Evolutionary conservation across 2,888 invertebrate species (phyloP), one percentile per base, ranked within the genome.

Genomic region (Mallateleia sp.): DNA sequence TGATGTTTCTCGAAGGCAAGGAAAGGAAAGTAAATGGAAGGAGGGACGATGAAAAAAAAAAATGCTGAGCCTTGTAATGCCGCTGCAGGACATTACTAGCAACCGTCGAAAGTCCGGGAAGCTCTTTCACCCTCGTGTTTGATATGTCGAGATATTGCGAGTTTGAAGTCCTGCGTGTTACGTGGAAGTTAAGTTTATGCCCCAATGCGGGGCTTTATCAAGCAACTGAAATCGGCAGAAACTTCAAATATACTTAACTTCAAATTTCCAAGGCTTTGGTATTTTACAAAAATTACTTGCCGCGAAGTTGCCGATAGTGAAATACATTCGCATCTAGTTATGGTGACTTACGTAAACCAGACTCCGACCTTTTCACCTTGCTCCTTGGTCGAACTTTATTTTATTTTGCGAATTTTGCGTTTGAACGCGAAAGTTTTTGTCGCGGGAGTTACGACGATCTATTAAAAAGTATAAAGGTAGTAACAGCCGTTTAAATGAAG

Each of bases 51-150:
- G 72, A 34, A 20, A 58, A 58, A 72, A 71, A 72, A 69, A 50
- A 50, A 56, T 62, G 56, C 25, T 20, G 72, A 85, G 77, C 71
- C 62, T 81, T 81, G 77, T 85, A 81, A 71, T 72, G 77, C 66
- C 72, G 85, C 81, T 85, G 85, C 81, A 81, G 85, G 86, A 86
- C 82, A 86, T 82, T 78, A 82, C 86, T 62, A 56, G 86, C 81
- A 86, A 86, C 86, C 74, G 86, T 82, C 78, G 86, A 82, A 86
- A 86, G 86, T 82, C 85, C 71, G 69, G 66, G 85, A 85, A 85
- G 80, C 80, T 85, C 75, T 80, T 85, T 80, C 79, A 85, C 80
- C 85, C 85, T 85, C 77, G 80, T 74, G 85, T 77, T 80, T 85
- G 85, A 86, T 81, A 86, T 81, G 81, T 81, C 85, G 71, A 80